Base-by-base conservation (phyloP, 2,888 invertebrate species). In the Shargacucullia verbasci region DNA sequence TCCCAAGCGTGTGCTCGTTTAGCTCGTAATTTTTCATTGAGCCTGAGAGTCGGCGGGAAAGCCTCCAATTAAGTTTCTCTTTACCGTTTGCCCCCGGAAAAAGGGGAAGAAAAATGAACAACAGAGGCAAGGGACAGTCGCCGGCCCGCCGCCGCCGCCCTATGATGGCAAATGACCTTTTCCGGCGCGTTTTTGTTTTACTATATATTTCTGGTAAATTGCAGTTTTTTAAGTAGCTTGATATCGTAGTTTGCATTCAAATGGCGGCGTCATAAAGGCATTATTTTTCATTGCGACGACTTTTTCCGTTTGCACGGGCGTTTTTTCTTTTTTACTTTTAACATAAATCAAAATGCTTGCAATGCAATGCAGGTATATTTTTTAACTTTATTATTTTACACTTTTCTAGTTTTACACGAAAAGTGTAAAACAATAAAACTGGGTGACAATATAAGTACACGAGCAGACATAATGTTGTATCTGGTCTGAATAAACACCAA, bases 41-140 rank as follows among this genome's bases (percentile, higher is more conserved):
- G 92, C 85, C 89, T 82, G 88, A 88, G 91, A 90, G 89, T 90
- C 88, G 89, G 85, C 84, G 84, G 85, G 83, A 90, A 91, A 89
- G 90, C 92, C 92, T 89, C 90, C 94, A 94, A 94, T 94, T 94
- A 93, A 93, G 92, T 92, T 92, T 92, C 94, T 92, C 92, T 92
- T 93, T 93, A 89, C 89, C 88, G 89, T 89, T 90, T 89, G 87
- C 83, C 80, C 83, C 81, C 86, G 82, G 85, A 85, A 89, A 69
- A 89, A 83, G 82, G 87, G 86, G 83, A 89, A 91, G 92, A 92
- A 89, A 93, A 92, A 92, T 92, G 89, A 88, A 89, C 91, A 91
- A 87, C 88, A 84, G 78, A 83, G 84, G 81, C 83, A 81, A 82
- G 85, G 90, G 91, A 90, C 90, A 89, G 86, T 80, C 78, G 61